A percentile compares a stretch with the other conserved stretches of the same genome.
Conservation (phyloP, 2,113 vertebrate species). For the Planiliza haematocheilus region DNA sequence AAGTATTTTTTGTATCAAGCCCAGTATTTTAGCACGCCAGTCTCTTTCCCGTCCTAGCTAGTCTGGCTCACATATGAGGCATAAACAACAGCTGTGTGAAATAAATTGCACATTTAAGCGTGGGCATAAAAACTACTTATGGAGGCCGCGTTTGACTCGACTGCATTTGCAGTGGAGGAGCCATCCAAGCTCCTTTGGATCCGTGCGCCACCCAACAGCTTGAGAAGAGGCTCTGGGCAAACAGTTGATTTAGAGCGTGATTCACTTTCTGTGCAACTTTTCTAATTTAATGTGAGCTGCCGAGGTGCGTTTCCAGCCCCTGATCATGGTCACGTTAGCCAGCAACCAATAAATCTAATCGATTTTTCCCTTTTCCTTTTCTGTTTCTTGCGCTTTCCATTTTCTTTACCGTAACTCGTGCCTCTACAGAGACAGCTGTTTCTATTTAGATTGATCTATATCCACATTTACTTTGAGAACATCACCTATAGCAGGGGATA, state of each 20-base stretch:
- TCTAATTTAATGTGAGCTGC: constrained; percentile 25
- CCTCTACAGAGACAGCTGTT: constrained; percentile 26
- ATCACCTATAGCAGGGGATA: constrained; percentile 7
- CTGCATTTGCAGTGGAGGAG: constrained; percentile 12
- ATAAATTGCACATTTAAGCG: constrained; percentile 51
- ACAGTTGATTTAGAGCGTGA: constrained; percentile 56
- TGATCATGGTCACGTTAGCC: background rate
- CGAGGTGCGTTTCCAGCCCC: constrained; percentile 15
- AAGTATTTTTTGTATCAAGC: constrained; percentile 23
- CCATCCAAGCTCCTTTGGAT: constrained; percentile 37
- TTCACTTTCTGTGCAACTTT: constrained; percentile 50
- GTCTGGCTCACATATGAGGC: constrained; percentile 28
- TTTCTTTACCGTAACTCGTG: background rate
- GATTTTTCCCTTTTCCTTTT: background rate
- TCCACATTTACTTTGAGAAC: constrained; percentile 25
- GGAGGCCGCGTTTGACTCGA: constrained; percentile 24
- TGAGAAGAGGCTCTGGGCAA: constrained; percentile 41
- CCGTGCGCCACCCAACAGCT: constrained; percentile 49
- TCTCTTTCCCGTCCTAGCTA: constrained; percentile 1
- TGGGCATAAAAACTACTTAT: constrained; percentile 25
- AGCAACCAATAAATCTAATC: background rate
- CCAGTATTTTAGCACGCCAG: constrained; percentile 28
- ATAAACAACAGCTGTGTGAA: constrained; percentile 62
- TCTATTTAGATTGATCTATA: constrained; percentile 22
- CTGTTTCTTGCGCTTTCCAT: background rate